Evolutionary conservation across 2,888 invertebrate species (phyloP).

Genomic region (Neoitamus cyanurus): DNA sequence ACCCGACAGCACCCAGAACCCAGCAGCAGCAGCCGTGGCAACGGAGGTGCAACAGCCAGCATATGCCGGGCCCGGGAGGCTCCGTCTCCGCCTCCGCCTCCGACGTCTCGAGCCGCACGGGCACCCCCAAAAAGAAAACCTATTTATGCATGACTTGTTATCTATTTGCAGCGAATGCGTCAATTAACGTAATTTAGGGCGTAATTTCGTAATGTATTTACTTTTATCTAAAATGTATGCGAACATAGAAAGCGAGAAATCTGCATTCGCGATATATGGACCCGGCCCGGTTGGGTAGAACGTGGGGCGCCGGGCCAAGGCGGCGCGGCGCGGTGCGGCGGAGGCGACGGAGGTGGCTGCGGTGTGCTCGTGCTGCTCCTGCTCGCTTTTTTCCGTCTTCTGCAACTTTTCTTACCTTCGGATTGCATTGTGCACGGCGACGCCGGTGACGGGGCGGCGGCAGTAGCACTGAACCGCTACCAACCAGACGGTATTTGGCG

Average conservation of each 20-base stretch:
- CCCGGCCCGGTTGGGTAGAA: background rate
- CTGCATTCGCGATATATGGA: slow-evolving; percentile 48
- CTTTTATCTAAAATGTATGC: slow-evolving; percentile 52
- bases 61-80: background rate
- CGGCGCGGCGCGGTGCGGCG: background rate
- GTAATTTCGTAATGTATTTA: slow-evolving; percentile 54
- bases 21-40: background rate
- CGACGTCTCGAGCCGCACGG: background rate
- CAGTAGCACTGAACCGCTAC: slow-evolving; percentile 45
- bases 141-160: slow-evolving; percentile 53
- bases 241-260: slow-evolving; percentile 46
- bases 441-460: background rate
- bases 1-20: background rate
- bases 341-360: background rate
- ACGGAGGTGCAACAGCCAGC: slow-evolving; percentile 1
- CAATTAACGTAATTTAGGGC: slow-evolving; percentile 55
- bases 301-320: background rate
- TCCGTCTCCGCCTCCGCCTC: background rate
- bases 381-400: slow-evolving; percentile 24
- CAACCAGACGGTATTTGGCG: slow-evolving; percentile 46
- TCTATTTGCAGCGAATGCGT: slow-evolving; percentile 54
- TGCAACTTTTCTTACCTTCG: slow-evolving; percentile 20
- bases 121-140: slow-evolving; percentile 33
- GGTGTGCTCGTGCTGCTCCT: background rate
- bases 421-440: slow-evolving; percentile 19